Conservation (phyloP, 2,888 invertebrate species). For the Elysia crispata region DNA sequence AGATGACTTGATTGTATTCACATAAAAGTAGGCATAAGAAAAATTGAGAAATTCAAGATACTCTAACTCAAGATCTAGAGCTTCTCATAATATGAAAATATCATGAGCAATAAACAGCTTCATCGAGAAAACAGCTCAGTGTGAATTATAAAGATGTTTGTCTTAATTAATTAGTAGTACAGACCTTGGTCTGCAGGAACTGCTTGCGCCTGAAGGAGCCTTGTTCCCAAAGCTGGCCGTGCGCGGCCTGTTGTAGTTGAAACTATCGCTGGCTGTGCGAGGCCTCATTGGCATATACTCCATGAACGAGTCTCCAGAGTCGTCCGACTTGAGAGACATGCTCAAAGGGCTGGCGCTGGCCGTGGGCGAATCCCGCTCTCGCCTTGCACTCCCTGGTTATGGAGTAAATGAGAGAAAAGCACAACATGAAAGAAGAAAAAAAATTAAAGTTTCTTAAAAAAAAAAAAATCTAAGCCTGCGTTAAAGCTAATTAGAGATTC, state of each 20-base stretch:
- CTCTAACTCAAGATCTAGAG: too few relatives aligned
- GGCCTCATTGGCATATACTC: conserved; percentile 74
- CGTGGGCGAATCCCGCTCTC: conserved; percentile 52
- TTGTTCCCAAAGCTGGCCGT: conserved; percentile 70
- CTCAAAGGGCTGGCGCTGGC: conserved; percentile 61
- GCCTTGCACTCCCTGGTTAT: conserved; percentile 34
- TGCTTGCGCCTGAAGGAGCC: conserved; percentile 29
- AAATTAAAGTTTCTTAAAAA: neutral
- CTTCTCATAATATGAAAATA: too few relatives aligned
- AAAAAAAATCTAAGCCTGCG: neutral
- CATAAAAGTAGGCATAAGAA: too few relatives aligned
- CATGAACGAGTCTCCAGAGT: conserved; percentile 72
- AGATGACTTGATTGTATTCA: too few relatives aligned
- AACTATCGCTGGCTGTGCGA: conserved; percentile 71
- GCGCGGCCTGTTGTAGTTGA: conserved; percentile 66
- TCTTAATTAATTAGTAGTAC: too few relatives aligned
- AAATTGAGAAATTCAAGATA: too few relatives aligned
- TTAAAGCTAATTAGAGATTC: neutral
- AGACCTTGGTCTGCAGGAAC: conserved; percentile 59
- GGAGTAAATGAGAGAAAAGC: neutral
- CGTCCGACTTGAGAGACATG: conserved; percentile 65
- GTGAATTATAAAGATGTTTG: too few relatives aligned
- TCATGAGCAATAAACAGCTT: too few relatives aligned
- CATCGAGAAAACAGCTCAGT: too few relatives aligned
- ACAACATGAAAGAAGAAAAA: conserved; percentile 19